Evolutionary conservation across 2,113 vertebrate species (phyloP).

Genomic region (Spermophilus dauricus): DNA sequence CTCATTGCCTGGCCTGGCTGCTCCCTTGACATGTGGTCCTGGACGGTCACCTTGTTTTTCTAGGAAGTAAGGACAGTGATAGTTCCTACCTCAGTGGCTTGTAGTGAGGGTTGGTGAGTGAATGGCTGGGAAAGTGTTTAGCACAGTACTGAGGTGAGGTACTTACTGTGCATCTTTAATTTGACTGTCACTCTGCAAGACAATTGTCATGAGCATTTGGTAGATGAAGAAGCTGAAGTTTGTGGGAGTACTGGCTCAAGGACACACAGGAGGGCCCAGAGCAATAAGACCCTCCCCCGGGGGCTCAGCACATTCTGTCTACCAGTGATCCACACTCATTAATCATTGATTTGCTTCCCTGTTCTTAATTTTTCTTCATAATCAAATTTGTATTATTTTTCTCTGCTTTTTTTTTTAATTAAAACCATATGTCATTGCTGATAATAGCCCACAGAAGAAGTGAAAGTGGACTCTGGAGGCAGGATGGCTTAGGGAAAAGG

Average conservation of each 20-base stretch:
- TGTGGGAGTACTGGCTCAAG: not conserved
- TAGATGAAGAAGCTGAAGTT: not conserved
- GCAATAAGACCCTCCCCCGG: not conserved
- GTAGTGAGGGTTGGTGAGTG: not conserved
- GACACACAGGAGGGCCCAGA: not conserved
- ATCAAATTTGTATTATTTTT: constrained; percentile 71
- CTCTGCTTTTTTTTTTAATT: not conserved
- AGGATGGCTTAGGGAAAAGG: not conserved
- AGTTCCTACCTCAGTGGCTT: not conserved
- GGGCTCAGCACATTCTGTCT: not conserved
- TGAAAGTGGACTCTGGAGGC: not conserved
- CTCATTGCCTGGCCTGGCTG: not conserved
- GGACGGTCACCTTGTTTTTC: constrained; percentile 79
- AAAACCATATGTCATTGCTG: constrained; percentile 56
- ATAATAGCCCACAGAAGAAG: not conserved
- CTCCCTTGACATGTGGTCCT: constrained; percentile 88
- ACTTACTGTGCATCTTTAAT: not conserved
- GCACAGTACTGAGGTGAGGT: not conserved
- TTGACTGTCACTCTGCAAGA: not conserved
- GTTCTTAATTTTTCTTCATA: constrained; percentile 48
- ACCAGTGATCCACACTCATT: not conserved
- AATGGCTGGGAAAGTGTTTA: fast-evolving
- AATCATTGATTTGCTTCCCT: not conserved
- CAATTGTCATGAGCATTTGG: not conserved
- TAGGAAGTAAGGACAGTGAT: not conserved